A percentile compares a stretch with the other conserved stretches of the same genome.
Evolutionary conservation across 2,888 invertebrate species (phyloP).

Genomic region (Anticlea derivata): DNA sequence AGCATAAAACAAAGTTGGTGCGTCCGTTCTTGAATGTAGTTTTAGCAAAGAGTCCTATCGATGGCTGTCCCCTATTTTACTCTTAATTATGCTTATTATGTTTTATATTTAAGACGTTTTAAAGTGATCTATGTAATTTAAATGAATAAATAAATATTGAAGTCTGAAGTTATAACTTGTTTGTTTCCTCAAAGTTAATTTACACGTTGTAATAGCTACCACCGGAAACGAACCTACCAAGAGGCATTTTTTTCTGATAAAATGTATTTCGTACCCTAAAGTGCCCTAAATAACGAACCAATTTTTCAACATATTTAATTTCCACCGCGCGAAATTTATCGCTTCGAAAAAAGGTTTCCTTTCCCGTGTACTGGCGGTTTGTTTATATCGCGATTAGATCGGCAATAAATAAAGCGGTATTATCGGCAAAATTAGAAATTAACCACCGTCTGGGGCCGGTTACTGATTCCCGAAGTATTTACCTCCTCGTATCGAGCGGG

Average conservation of each 20-base stretch:
- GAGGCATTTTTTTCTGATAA: background rate
- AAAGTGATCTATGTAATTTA: no score
- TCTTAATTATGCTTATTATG: constrained; percentile 9
- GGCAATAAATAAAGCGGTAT: constrained; percentile 27
- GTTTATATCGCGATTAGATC: constrained; percentile 17
- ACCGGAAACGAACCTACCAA: no score
- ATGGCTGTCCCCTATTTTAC: background rate
- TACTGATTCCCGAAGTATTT: background rate
- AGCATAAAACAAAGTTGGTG: background rate
- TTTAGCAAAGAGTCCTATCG: background rate
- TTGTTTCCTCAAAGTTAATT: background rate
- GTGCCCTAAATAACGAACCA: constrained; percentile 10
- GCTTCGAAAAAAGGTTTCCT: constrained; percentile 14
- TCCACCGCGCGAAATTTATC: constrained; percentile 18
- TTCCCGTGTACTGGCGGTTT: background rate
- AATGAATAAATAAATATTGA: no score
- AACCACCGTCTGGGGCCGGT: constrained; percentile 5
- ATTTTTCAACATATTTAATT: constrained; percentile 26
- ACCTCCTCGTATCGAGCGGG: background rate
- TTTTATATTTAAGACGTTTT: no score
- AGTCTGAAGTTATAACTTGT: background rate
- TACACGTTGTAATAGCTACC: no score
- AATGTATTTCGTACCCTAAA: background rate
- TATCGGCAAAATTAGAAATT: constrained; percentile 29
- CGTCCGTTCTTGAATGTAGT: background rate